Evolutionary conservation across 2,797 vertebrate species (phyloP).

Genomic region (Manis javanica): DNA sequence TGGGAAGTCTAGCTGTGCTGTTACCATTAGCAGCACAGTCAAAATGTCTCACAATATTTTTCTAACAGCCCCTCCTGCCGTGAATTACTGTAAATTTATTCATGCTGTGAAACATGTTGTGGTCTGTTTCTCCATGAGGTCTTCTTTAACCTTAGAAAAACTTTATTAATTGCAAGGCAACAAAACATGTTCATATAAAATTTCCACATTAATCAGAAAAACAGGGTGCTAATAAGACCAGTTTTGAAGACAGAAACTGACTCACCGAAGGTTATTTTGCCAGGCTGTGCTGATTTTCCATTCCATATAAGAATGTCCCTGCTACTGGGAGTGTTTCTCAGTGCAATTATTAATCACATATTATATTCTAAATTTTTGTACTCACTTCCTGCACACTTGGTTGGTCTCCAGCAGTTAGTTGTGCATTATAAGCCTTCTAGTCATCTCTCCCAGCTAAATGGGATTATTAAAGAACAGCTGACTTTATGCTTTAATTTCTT

Average conservation of each 20-base stretch:
- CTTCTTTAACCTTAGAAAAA: slow-evolving; percentile 45
- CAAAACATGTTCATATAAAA: not conserved
- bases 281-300: not conserved
- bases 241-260: not conserved
- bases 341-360: slow-evolving; percentile 27
- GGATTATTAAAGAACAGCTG: not conserved
- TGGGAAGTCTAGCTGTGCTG: not conserved
- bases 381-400: not conserved
- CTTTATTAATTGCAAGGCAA: slow-evolving; percentile 26
- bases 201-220: not conserved
- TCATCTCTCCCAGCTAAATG: not conserved
- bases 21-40: not conserved
- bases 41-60: slow-evolving; percentile 51
- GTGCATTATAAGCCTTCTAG: not conserved
- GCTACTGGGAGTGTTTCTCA: not conserved
- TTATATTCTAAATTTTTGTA: not conserved
- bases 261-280: not conserved
- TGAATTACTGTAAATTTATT: slow-evolving; percentile 62
- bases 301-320: not conserved
- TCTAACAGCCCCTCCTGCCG: slow-evolving; percentile 6
- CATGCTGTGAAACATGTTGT: slow-evolving; percentile 11
- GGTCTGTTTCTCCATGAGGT: slow-evolving; percentile 39
- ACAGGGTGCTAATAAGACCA: not conserved
- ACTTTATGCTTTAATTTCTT: slow-evolving; percentile 32
- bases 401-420: not conserved